Evolutionary conservation across 2,888 invertebrate genomes (phyloP).

Genomic region (Petrolisthes cinctipes): DNA sequence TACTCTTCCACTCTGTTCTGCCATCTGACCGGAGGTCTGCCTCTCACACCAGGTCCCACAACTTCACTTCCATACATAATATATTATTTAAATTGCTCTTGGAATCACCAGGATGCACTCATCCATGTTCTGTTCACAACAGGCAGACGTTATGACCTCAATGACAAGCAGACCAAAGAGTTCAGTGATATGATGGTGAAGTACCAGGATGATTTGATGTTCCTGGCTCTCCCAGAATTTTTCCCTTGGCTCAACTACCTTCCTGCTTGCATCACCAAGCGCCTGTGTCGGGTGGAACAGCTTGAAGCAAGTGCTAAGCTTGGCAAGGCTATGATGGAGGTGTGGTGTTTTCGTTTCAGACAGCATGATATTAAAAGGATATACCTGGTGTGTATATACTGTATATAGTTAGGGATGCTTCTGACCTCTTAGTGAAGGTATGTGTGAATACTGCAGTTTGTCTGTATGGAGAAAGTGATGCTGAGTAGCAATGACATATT

Average conservation of each 20-base stretch:
- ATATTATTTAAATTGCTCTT: too few relatives aligned
- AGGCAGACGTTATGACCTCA: conserved; percentile 36
- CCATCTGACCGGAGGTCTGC: too few relatives aligned
- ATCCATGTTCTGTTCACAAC: not conserved
- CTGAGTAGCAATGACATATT: too few relatives aligned
- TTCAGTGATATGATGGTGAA: not conserved
- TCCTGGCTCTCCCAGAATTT: conserved; percentile 14
- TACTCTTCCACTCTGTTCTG: too few relatives aligned
- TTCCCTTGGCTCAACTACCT: conserved; percentile 47
- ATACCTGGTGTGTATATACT: not conserved
- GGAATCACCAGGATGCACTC: too few relatives aligned
- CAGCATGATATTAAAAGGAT: conserved; percentile 7
- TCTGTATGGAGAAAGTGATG: not conserved
- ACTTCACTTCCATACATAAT: too few relatives aligned
- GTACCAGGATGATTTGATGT: conserved; percentile 17
- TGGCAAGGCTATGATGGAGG: conserved; percentile 18
- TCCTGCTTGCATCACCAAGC: not conserved
- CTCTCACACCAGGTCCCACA: too few relatives aligned
- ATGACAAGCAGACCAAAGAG: conserved; percentile 18
- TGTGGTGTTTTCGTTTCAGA: not conserved
- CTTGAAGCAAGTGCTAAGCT: not conserved
- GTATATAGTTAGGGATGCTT: too few relatives aligned
- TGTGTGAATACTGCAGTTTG: not conserved
- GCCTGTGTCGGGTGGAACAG: not conserved
- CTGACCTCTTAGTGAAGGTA: too few relatives aligned